Evolutionary conservation across 2,888 invertebrate genomes (phyloP).

Genomic region (Idaea straminata): DNA sequence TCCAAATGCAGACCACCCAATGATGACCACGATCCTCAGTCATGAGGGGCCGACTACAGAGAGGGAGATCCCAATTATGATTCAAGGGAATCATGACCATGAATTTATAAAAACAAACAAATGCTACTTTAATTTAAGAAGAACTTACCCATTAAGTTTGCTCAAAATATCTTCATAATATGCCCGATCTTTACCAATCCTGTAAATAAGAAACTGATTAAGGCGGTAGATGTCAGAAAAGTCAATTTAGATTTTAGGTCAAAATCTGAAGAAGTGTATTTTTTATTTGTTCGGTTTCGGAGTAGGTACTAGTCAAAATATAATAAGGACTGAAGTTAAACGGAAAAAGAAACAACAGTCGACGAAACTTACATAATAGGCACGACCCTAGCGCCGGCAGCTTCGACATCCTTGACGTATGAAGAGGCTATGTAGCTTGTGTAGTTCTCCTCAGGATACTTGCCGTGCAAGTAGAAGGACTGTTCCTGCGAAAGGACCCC

Average conservation of each 20-base stretch:
- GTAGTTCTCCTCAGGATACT: constrained; percentile 77
- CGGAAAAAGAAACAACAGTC: background rate
- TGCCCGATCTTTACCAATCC: constrained; percentile 81
- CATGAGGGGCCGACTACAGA: too few relatives aligned
- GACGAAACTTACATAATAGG: constrained; percentile 85
- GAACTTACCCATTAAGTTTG: constrained; percentile 87
- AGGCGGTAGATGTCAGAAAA: too few relatives aligned
- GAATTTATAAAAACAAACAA: too few relatives aligned
- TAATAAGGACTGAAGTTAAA: background rate
- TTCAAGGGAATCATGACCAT: too few relatives aligned
- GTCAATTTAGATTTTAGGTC: too few relatives aligned
- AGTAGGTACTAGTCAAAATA: background rate
- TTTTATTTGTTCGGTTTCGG: too few relatives aligned
- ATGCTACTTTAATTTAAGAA: too few relatives aligned
- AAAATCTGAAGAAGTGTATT: too few relatives aligned
- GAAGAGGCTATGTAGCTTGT: constrained; percentile 91
- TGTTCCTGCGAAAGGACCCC: constrained; percentile 87
- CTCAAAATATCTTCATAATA: constrained; percentile 83
- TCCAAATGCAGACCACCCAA: too few relatives aligned
- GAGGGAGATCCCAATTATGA: too few relatives aligned
- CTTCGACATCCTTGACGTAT: constrained; percentile 93
- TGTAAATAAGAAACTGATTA: constrained; percentile 50
- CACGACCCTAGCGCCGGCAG: constrained; percentile 92
- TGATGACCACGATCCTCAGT: too few relatives aligned
- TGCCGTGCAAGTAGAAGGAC: constrained; percentile 69